Conservation (phyloP, 2,888 invertebrate genomes). For the Odiellus spinosus region DNA sequence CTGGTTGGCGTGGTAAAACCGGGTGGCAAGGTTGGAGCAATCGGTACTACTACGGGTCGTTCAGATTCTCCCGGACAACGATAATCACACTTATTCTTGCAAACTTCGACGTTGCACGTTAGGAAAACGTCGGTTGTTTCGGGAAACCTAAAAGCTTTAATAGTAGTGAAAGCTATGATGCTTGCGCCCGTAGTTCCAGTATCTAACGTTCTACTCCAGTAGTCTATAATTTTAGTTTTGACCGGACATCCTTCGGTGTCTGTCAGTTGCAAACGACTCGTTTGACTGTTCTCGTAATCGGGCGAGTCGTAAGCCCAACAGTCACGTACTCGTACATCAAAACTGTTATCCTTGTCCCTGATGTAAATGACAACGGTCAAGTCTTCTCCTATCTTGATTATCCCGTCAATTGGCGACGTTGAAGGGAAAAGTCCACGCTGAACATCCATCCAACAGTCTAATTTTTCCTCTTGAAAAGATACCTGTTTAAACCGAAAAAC, state of each 20-base stretch:
- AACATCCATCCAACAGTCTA: conserved; percentile 57
- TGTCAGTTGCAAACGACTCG: conserved; percentile 20
- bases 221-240: conserved; percentile 23
- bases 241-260: conserved; percentile 23
- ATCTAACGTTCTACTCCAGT: conserved; percentile 18
- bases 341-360: conserved; percentile 40
- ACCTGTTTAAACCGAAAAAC: conserved; percentile 6
- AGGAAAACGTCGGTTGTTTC: conserved; percentile 53
- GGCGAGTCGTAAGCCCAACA: conserved; percentile 43
- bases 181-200: conserved; percentile 42
- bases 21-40: neutral
- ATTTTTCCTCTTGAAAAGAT: conserved; percentile 34
- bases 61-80: conserved; percentile 12
- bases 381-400: conserved; percentile 51
- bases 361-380: conserved; percentile 51
- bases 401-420: conserved; percentile 42
- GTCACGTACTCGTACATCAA: conserved; percentile 50
- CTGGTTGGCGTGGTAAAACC: neutral
- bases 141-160: conserved; percentile 56
- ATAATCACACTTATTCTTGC: conserved; percentile 22
- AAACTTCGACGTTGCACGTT: conserved; percentile 56
- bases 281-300: conserved; percentile 36
- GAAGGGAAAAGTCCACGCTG: conserved; percentile 21
- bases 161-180: conserved; percentile 46
- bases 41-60: conserved; percentile 3